Conservation (phyloP, 2,113 vertebrate genomes). For the Zapornia atra region DNA sequence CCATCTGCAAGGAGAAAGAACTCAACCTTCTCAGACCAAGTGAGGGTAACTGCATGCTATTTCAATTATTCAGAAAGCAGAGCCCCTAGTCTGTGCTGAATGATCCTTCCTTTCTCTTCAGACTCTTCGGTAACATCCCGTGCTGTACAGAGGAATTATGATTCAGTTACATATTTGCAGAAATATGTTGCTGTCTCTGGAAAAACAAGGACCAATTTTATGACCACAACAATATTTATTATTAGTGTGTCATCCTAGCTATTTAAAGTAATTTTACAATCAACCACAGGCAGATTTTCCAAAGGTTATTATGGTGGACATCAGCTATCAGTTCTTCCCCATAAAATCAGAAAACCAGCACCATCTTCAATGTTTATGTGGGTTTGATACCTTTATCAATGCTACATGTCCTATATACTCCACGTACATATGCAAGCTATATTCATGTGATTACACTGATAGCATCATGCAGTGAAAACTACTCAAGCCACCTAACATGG, state of each 20-base stretch:
- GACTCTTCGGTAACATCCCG: background rate
- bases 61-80: background rate
- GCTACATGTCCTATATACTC: background rate
- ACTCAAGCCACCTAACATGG: background rate
- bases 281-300: background rate
- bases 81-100: background rate
- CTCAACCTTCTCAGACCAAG: background rate
- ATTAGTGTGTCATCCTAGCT: background rate
- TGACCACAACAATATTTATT: background rate
- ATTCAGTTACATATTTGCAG: background rate
- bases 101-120: background rate
- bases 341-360: background rate
- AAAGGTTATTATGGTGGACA: background rate
- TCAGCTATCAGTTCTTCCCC: background rate
- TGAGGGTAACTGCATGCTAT: background rate
- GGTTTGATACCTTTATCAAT: background rate
- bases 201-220: background rate
- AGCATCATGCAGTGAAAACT: background rate
- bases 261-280: background rate
- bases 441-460: background rate
- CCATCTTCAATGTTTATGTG: background rate
- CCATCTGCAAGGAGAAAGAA: constrained; percentile 5
- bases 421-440: background rate
- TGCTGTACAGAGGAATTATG: background rate
- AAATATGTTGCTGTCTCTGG: background rate